These are phyloP conservation scores for Drosophila parabipectinata DNA, from an alignment of 1,140 invertebrate species.

Conservation along the genomic window DNA sequence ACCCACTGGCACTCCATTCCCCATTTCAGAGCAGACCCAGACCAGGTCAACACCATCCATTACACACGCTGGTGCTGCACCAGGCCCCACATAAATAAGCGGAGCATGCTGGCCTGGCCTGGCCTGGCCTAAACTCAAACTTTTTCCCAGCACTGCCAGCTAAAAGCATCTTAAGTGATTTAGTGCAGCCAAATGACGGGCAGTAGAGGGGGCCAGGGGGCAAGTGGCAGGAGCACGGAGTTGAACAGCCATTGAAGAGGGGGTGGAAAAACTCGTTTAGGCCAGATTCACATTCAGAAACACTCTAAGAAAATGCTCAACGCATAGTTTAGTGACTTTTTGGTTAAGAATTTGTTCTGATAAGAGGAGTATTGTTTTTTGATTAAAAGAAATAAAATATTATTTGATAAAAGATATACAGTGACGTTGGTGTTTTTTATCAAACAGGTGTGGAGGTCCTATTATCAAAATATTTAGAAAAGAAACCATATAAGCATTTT, in stretches of 20 bases:
- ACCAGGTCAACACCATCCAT: constrained; percentile 78
- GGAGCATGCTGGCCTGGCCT: constrained; percentile 26
- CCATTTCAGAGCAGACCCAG: constrained; percentile 27
- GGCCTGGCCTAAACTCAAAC: constrained; percentile 66
- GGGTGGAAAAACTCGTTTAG: constrained; percentile 34
- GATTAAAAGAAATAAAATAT: background rate
- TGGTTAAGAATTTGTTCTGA: background rate
- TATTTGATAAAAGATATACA: background rate
- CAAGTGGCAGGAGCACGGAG: background rate
- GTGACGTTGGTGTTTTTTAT: no score
- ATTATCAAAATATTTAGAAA: no score
- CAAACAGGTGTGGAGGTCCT: no score
- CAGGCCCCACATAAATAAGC: constrained; percentile 64
- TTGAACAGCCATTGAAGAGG: constrained; percentile 1
- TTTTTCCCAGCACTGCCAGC: constrained; percentile 54
- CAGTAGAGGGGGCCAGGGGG: background rate
- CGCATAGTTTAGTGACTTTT: background rate
- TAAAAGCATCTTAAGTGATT: constrained; percentile 82
- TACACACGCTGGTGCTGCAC: constrained; percentile 34
- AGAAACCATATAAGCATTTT: no score
- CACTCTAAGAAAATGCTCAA: constrained; percentile 15
- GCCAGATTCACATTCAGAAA: constrained; percentile 27
- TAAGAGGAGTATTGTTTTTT: background rate
- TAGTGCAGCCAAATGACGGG: constrained; percentile 70
- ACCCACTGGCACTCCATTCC: constrained; percentile 20